Evolutionary conservation across 2,888 invertebrate species (phyloP).

Genomic region (Metellina segmentata): DNA sequence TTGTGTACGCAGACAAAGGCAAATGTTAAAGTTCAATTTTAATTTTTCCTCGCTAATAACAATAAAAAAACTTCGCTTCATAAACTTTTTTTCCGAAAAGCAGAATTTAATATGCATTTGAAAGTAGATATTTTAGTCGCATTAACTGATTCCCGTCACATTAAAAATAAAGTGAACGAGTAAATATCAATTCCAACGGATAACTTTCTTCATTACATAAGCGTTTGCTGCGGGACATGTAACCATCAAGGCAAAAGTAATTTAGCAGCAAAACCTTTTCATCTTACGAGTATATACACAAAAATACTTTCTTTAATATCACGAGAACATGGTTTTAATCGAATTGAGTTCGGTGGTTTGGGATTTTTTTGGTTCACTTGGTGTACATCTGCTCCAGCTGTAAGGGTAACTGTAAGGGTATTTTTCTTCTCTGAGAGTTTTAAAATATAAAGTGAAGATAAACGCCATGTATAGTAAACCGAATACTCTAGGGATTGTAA

Average conservation of each 20-base stretch:
- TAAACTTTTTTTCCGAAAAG: too few species aligned
- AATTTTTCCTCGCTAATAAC: too few species aligned
- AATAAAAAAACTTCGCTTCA: too few species aligned
- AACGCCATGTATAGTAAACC: constrained; percentile 23
- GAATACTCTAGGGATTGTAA: constrained; percentile 5
- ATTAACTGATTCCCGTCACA: too few species aligned
- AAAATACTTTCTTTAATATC: constrained; percentile 57
- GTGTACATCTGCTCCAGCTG: not conserved
- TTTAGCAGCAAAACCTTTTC: not conserved
- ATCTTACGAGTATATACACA: constrained; percentile 16
- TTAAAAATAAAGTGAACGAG: not conserved
- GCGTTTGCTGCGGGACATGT: constrained; percentile 32
- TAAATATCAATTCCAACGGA: constrained; percentile 14
- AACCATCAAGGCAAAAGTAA: constrained; percentile 58
- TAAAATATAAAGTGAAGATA: constrained; percentile 46
- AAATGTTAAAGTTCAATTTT: too few species aligned
- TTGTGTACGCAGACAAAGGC: too few species aligned
- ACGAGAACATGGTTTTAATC: constrained; percentile 51
- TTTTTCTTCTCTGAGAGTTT: constrained; percentile 2
- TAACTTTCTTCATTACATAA: constrained; percentile 38
- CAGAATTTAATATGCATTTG: too few species aligned
- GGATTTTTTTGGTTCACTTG: constrained; percentile 6
- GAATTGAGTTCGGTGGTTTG: constrained; percentile 34
- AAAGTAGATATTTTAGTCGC: too few species aligned
- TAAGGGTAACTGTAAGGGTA: not conserved